phyloP scores from a whole-genome alignment of 2,797 vertebrate genomes.

The Schizopygopsis pylzovi region DNA sequence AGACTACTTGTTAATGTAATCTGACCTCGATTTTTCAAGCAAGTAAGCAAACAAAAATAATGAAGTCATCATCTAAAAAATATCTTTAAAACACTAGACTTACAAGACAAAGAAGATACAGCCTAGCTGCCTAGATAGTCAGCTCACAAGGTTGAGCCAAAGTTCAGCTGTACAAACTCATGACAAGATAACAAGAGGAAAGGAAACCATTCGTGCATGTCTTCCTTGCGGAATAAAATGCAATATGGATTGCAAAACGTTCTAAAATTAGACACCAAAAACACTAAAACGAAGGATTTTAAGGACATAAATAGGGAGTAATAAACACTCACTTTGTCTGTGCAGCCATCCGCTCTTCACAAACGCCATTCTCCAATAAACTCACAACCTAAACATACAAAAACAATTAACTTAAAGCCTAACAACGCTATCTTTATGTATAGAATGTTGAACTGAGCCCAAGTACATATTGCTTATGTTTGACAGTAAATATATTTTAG shows the following conservation, averaged over 20 bases:
- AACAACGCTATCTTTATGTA: not conserved
- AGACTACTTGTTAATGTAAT: not conserved
- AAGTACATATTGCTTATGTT: not conserved
- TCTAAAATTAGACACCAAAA: not conserved
- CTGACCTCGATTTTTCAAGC: not conserved
- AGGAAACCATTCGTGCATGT: not conserved
- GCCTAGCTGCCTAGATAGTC: not conserved
- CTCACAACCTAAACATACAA: conserved; percentile 13
- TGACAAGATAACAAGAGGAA: not conserved
- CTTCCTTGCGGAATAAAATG: not conserved
- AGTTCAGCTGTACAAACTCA: conserved; percentile 14
- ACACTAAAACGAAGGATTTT: not conserved
- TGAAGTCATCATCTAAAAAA: not conserved
- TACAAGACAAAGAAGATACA: conserved; percentile 24
- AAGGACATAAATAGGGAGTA: not conserved
- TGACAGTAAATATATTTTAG: not conserved
- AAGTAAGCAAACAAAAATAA: not conserved
- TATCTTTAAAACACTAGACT: conserved; percentile 5
- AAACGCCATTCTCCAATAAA: conserved; percentile 75
- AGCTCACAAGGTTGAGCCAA: conserved; percentile 2
- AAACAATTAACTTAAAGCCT: not conserved
- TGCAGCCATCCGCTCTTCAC: conserved; percentile 87
- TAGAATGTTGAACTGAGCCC: not conserved
- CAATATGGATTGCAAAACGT: not conserved
- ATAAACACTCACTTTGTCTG: conserved; percentile 82